Conservation (phyloP, 2,888 invertebrate genomes). For the Masnerella sp. region DNA sequence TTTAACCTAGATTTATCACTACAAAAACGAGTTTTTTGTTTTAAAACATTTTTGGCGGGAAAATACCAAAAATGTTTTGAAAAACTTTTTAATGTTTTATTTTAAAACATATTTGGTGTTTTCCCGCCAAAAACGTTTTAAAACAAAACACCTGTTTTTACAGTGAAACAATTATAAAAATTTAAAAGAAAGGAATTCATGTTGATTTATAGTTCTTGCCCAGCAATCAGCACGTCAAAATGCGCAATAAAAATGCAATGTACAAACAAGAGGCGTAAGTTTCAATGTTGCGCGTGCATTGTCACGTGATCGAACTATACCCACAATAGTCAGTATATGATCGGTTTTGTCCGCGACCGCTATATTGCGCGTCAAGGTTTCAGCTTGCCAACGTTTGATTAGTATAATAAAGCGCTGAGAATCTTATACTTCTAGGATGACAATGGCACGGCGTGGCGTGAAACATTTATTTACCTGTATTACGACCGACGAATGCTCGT, state of each 20-base stretch:
- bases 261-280: slow-evolving; percentile 33
- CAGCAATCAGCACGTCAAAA: slow-evolving; percentile 11
- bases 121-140: too few relatives aligned
- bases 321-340: slow-evolving; percentile 33
- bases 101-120: too few relatives aligned
- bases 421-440: slow-evolving; percentile 42
- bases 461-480: slow-evolving; percentile 24
- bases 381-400: slow-evolving; percentile 39
- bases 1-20: too few relatives aligned
- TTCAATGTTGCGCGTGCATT: slow-evolving; percentile 46
- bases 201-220: slow-evolving; percentile 1
- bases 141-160: too few relatives aligned
- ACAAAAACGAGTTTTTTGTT: too few relatives aligned
- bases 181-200: too few relatives aligned
- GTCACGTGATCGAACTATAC: slow-evolving; percentile 51
- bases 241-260: slow-evolving; percentile 39
- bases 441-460: not conserved
- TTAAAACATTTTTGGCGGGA: too few relatives aligned
- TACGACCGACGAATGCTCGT: slow-evolving; percentile 2
- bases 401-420: slow-evolving; percentile 38
- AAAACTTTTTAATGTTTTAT: too few relatives aligned
- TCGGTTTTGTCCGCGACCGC: slow-evolving; percentile 27
- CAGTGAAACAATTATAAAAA: too few relatives aligned
- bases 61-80: too few relatives aligned
- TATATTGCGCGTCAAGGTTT: slow-evolving; percentile 37